A percentile compares a stretch with the other conserved stretches of the same genome.
Evolutionary conservation across 2,888 invertebrate species (phyloP).

Genomic region (Melikaiella ostensackeni): DNA sequence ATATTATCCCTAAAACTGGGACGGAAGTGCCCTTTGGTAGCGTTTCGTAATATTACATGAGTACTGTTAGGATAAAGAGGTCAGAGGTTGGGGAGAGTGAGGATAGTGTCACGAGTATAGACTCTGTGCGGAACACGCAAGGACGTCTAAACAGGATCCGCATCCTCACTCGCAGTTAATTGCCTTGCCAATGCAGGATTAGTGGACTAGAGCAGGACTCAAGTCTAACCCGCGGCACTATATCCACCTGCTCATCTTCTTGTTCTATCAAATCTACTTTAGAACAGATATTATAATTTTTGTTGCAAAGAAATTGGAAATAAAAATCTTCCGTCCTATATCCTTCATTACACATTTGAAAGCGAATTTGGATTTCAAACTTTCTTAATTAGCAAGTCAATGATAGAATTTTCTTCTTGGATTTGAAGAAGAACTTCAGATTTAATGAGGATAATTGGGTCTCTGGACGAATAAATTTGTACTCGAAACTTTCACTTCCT

Average conservation of each 20-base stretch:
- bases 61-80: slow-evolving; percentile 39
- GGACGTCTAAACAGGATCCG: slow-evolving; percentile 60
- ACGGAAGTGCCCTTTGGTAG: slow-evolving; percentile 4
- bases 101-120: slow-evolving; percentile 6
- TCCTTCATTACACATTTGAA: no score
- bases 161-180: slow-evolving; percentile 67
- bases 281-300: no score
- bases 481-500: background rate
- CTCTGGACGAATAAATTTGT: background rate
- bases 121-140: slow-evolving; percentile 48
- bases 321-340: no score
- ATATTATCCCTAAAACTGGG: no score
- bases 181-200: slow-evolving; percentile 71
- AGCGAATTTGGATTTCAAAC: no score
- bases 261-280: no score
- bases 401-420: background rate
- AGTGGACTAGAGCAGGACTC: slow-evolving; percentile 58
- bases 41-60: slow-evolving; percentile 61
- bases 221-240: slow-evolving; percentile 48
- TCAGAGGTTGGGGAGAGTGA: slow-evolving; percentile 15
- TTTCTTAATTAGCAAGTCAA: no score
- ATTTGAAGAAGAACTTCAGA: background rate
- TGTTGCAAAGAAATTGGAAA: no score
- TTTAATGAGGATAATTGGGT: background rate
- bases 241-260: background rate